Base-by-base conservation (phyloP, 2,113 vertebrate genomes). In the Thamnophis sirtalis region DNA sequence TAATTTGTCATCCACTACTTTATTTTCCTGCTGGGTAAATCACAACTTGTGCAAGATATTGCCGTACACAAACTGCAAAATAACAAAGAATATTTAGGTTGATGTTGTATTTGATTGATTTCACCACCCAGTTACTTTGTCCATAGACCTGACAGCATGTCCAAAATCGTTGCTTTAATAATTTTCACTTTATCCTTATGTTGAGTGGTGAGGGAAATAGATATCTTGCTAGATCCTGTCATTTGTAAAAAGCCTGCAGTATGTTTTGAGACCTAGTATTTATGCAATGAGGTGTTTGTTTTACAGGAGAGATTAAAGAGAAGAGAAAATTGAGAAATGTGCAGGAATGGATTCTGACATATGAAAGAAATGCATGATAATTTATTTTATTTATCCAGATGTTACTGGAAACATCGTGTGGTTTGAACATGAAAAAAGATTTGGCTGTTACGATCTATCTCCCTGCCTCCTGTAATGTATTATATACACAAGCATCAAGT, bases 21-120 rank as follows among this genome's bases (percentile, higher is more conserved):
- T 91, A 28, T 89, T 85, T 85, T 80, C 24, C 68, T 89, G 43
- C 73, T 89, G 28, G 50, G 38, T 38, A 89, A 89, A 89, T 88
- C 49, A 80, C 43, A 60, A 84, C 43, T 85, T 89, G 38, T 55
- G 1, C 49, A 54, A 80, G 6, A 24, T 87, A 48, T 56, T 90
- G 80, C 22, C 26, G 3, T 86, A 63, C 10, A 51, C 28, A 91
- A 91, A 9, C 10, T 48, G 11, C 28, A 63, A 63, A n/a, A 38
- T 26, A 28, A 38, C 4, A 17, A 10, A 24, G 43, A 26, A 50
- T 50, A 58, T 91, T 91, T 60, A 85, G 55, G 49, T 24, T 60
- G 55, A 91, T 51, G 84, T 91, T 91, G 19, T 28, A 21, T 86
- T 86, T 56, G 48, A 90, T 73, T 90, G 43, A 91, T 88, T 88